phyloP scores from a whole-genome alignment of 2,888 invertebrate genomes.

The Eugnorisma glareosa region DNA sequence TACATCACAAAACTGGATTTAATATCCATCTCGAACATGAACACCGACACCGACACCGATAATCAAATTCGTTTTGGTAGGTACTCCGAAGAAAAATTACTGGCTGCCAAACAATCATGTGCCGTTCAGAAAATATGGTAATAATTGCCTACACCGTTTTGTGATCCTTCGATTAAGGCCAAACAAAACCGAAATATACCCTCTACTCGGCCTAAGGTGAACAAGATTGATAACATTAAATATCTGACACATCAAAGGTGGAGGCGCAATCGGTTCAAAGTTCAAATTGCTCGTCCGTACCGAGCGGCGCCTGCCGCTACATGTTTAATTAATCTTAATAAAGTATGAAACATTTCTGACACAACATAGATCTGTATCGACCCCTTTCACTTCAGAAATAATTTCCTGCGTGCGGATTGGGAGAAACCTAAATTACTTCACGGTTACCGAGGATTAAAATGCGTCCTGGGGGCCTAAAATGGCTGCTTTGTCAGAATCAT shows the following conservation, averaged over 20 bases:
- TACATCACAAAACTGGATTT: background rate
- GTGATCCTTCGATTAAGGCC: background rate
- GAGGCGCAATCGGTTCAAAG: constrained; percentile 17
- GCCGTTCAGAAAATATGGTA: constrained; percentile 4
- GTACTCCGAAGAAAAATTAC: background rate
- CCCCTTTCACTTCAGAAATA: constrained; percentile 7
- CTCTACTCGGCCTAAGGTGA: constrained; percentile 1
- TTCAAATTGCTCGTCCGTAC: constrained; percentile 33
- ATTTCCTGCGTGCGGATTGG: background rate
- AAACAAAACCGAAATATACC: background rate
- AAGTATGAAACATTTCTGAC: constrained; percentile 36
- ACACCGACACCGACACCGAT: background rate
- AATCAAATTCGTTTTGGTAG: background rate
- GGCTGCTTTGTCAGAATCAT: too few species aligned
- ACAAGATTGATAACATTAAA: constrained; percentile 49
- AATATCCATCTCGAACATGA: background rate
- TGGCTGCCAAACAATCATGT: background rate
- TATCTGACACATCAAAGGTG: constrained; percentile 34
- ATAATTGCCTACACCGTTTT: background rate
- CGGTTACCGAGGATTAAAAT: background rate
- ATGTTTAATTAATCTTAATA: constrained; percentile 41
- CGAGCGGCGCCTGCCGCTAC: constrained; percentile 24
- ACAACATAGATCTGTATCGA: constrained; percentile 18
- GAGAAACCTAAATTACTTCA: background rate
- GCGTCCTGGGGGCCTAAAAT: too few species aligned